Percentiles rank a stretch among this genome's conserved stretches.
phyloP scores from a whole-genome alignment of 2,888 invertebrate species.

The Trisateles emortualis region DNA sequence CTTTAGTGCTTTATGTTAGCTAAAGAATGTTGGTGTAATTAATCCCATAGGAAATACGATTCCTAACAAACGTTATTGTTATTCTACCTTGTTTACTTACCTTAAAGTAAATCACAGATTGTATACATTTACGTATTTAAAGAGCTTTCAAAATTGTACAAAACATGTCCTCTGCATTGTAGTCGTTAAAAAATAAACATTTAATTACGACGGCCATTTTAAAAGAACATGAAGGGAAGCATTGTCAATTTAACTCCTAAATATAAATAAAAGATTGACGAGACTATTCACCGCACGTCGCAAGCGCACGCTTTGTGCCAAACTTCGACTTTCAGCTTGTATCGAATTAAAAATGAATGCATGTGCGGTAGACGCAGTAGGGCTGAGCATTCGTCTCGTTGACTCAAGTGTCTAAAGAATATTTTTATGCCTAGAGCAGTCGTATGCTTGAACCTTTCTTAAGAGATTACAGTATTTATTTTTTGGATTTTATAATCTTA shows the following conservation, averaged over 20 bases:
- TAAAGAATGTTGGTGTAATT: conserved; percentile 52
- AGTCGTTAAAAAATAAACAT: not conserved
- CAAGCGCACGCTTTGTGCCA: conserved; percentile 65
- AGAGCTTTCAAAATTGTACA: too few relatives aligned
- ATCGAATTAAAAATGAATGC: conserved; percentile 75
- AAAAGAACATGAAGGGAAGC: not conserved
- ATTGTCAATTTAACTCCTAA: conserved; percentile 23
- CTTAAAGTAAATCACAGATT: too few relatives aligned
- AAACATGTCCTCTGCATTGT: too few relatives aligned
- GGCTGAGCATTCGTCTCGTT: conserved; percentile 23
- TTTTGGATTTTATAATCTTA: too few relatives aligned
- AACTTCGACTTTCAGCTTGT: conserved; percentile 71
- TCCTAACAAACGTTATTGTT: conserved; percentile 1
- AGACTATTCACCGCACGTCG: conserved; percentile 59
- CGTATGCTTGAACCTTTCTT: not conserved
- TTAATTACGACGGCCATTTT: not conserved
- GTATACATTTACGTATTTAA: too few relatives aligned
- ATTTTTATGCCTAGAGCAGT: conserved; percentile 4
- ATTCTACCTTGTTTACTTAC: not conserved
- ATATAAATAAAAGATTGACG: conserved; percentile 53
- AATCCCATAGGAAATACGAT: conserved; percentile 37
- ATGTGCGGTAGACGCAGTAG: conserved; percentile 51
- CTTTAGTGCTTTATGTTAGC: conserved; percentile 49
- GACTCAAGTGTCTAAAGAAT: conserved; percentile 4
- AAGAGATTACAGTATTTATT: too few relatives aligned